Evolutionary conservation across 1,140 invertebrate species (phyloP).

Genomic region (Drosophila suzukii): DNA sequence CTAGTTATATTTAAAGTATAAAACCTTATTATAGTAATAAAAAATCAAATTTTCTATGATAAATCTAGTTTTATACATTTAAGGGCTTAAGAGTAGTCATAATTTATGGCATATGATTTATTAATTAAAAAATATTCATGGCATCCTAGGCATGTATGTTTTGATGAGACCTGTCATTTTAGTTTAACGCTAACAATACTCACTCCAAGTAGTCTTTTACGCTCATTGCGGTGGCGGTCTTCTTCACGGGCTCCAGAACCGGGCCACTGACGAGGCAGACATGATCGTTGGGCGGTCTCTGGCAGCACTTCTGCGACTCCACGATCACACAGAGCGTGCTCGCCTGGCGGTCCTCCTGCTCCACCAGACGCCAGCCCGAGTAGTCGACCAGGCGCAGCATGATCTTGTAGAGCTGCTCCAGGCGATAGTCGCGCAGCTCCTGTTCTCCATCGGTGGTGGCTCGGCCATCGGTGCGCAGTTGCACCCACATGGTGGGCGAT

Average conservation of each 20-base stretch:
- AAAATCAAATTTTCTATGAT: too few species aligned
- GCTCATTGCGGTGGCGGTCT: conserved; percentile 18
- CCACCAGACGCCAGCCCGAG: conserved; percentile 42
- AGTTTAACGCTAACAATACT: conserved; percentile 14
- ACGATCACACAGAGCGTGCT: conserved; percentile 39
- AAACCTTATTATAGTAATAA: too few species aligned
- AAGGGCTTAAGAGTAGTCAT: too few species aligned
- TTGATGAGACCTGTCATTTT: not conserved
- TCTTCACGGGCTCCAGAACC: conserved; percentile 55
- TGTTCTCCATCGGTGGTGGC: conserved; percentile 4
- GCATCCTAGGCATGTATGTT: too few species aligned
- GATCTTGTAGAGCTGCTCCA: conserved; percentile 37
- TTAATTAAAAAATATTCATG: too few species aligned
- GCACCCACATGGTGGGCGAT: conserved; percentile 17
- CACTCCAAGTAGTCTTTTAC: conserved; percentile 46
- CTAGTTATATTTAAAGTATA: too few species aligned
- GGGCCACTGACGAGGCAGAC: conserved; percentile 44
- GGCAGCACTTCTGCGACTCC: conserved; percentile 5
- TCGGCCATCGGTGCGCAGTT: not conserved
- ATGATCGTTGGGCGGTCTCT: not conserved
- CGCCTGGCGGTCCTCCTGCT: not conserved
- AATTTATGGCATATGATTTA: too few species aligned
- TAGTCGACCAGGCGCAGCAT: conserved; percentile 48
- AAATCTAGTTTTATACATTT: too few species aligned
- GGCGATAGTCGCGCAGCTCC: conserved; percentile 54